These are phyloP conservation scores for Ornithoptera priamus DNA, from an alignment of 2,888 invertebrate species.

Conservation along the genomic window DNA sequence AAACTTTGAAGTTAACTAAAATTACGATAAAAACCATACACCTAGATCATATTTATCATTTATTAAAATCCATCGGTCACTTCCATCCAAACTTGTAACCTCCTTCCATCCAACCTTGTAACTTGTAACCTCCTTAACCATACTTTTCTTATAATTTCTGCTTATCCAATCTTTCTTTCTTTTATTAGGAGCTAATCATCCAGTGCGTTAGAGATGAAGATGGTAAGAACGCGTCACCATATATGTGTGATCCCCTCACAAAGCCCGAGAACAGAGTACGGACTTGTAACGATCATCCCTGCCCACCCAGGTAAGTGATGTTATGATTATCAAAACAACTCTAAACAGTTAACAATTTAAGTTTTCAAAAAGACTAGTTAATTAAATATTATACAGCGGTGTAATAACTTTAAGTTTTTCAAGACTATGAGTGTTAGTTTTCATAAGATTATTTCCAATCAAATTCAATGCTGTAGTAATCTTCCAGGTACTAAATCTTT, in stretches of 20 bases:
- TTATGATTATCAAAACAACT: too few species aligned
- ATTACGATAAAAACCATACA: too few species aligned
- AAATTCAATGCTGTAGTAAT: too few species aligned
- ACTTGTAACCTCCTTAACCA: too few species aligned
- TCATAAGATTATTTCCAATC: too few species aligned
- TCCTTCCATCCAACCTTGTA: not conserved
- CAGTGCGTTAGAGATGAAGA: slow-evolving; percentile 93
- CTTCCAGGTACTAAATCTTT: too few species aligned
- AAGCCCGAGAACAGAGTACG: slow-evolving; percentile 93
- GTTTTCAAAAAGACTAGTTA: too few species aligned
- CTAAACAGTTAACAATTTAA: too few species aligned
- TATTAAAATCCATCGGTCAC: not conserved
- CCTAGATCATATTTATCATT: not conserved
- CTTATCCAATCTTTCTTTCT: not conserved
- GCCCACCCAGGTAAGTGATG: slow-evolving; percentile 89
- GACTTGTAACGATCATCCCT: slow-evolving; percentile 96
- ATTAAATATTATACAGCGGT: too few species aligned
- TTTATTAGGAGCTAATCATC: slow-evolving; percentile 88
- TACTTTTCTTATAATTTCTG: not conserved
- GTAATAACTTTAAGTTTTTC: too few species aligned
- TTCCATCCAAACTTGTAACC: not conserved
- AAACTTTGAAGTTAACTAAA: too few species aligned
- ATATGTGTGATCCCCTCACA: slow-evolving; percentile 91
- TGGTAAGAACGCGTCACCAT: slow-evolving; percentile 91
- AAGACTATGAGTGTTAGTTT: too few species aligned